Evolutionary conservation across 1,140 invertebrate species (phyloP).

Genomic region (Scaptomyza montana): DNA sequence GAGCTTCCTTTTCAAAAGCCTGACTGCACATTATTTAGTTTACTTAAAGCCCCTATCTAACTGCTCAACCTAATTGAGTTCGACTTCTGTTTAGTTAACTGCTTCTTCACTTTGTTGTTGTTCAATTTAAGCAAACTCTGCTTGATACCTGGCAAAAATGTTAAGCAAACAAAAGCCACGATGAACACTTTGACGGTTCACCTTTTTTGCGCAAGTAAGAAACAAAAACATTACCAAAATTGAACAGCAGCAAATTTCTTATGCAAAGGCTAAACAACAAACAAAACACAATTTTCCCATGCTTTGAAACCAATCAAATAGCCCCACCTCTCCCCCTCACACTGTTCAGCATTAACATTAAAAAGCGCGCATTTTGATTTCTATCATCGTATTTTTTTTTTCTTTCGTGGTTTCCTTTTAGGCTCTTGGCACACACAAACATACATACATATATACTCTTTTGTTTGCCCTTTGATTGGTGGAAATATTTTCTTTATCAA

Average conservation of each 20-base stretch:
- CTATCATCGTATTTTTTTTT: slow-evolving; percentile 16
- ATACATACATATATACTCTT: background rate
- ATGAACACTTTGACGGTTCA: slow-evolving; percentile 19
- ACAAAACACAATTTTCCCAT: slow-evolving; percentile 45
- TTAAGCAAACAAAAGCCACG: slow-evolving; percentile 32
- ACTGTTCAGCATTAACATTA: slow-evolving; percentile 47
- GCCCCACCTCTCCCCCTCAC: background rate
- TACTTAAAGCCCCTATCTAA: background rate
- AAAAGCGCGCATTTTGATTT: slow-evolving; percentile 55
- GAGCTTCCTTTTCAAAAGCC: too few relatives aligned
- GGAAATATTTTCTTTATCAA: slow-evolving; percentile 56
- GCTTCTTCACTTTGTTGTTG: slow-evolving; percentile 3
- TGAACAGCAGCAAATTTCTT: slow-evolving; percentile 43
- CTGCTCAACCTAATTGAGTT: background rate
- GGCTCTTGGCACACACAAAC: background rate
- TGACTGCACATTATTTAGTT: too few relatives aligned
- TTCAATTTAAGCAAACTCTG: slow-evolving; percentile 1
- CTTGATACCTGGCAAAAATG: slow-evolving; percentile 10
- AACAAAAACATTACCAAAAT: slow-evolving; percentile 46
- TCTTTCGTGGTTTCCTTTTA: slow-evolving; percentile 13
- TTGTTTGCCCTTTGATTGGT: slow-evolving; percentile 55
- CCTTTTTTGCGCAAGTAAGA: slow-evolving; percentile 33
- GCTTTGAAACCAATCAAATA: background rate
- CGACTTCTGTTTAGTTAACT: slow-evolving; percentile 9
- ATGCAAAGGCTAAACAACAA: slow-evolving; percentile 45